A percentile compares a stretch with the other conserved stretches of the same genome.
Conservation (phyloP, 2,113 vertebrate genomes). For the Hemiscyllium ocellatum region DNA sequence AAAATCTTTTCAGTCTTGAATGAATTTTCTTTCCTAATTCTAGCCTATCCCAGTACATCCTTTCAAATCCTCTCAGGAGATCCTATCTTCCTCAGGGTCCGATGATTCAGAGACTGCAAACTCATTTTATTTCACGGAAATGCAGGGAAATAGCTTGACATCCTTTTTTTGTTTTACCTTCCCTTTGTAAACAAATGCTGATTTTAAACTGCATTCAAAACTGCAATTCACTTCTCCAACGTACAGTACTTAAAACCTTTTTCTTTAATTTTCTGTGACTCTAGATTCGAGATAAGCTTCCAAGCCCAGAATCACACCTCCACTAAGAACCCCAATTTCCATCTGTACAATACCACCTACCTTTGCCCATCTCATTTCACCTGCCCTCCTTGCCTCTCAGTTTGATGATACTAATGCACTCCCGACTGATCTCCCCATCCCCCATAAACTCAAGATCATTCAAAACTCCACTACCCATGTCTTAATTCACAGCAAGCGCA, state of each 20-base stretch:
- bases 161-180: not conserved
- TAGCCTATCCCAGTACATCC: no score
- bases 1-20: no score
- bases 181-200: not conserved
- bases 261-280: not conserved
- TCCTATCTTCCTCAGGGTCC: no score
- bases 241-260: not conserved
- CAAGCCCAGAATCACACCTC: not conserved
- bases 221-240: not conserved
- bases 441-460: not conserved
- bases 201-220: not conserved
- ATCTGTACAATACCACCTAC: not conserved
- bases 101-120: not conserved
- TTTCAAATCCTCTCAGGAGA: no score
- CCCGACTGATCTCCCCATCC: no score
- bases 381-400: not conserved
- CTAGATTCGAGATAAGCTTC: not conserved
- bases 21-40: no score
- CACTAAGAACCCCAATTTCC: not conserved
- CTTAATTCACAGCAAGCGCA: not conserved
- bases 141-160: not conserved
- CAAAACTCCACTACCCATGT: not conserved
- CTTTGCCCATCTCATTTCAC: not conserved
- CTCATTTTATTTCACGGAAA: not conserved
- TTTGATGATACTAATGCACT: not conserved